phyloP scores from a whole-genome alignment of 2,113 vertebrate genomes.

The Carettochelys insculpta region DNA sequence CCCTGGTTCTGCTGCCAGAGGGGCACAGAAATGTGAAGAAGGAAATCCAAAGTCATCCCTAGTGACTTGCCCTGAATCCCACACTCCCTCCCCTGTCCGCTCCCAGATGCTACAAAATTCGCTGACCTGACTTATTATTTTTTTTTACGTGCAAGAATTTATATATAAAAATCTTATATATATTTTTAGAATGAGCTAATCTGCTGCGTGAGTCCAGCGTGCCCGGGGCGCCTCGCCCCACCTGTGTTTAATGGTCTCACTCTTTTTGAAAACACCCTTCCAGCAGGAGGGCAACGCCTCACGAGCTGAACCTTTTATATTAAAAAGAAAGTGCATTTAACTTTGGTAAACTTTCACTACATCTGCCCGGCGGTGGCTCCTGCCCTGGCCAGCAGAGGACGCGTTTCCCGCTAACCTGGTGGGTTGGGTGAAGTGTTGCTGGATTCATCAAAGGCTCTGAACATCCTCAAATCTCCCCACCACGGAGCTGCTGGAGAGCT shows the following conservation, averaged over 20 bases:
- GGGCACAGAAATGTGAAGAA: not conserved
- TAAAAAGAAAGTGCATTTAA: not conserved
- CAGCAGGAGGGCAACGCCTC: not conserved
- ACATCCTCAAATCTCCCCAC: not conserved
- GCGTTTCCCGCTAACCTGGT: not conserved
- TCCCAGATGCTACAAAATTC: not conserved
- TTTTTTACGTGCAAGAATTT: not conserved
- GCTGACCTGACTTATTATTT: not conserved
- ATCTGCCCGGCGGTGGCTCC: not conserved
- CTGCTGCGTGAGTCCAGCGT: not conserved
- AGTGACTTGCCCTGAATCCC: not conserved
- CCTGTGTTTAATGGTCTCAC: not conserved
- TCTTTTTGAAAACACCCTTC: not conserved
- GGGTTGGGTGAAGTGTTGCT: accelerated
- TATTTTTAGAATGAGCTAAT: not conserved
- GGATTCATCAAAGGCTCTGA: not conserved
- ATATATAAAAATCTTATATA: not conserved
- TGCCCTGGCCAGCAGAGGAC: not conserved
- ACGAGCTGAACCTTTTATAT: not conserved
- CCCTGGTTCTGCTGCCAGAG: not conserved
- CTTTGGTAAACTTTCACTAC: not conserved
- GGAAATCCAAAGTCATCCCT: not conserved
- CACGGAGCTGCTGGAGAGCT: not conserved
- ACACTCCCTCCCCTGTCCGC: not conserved
- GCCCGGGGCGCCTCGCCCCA: not conserved